Evolutionary conservation across 2,888 invertebrate genomes (phyloP).

Genomic region (Dexiosoma caninum): DNA sequence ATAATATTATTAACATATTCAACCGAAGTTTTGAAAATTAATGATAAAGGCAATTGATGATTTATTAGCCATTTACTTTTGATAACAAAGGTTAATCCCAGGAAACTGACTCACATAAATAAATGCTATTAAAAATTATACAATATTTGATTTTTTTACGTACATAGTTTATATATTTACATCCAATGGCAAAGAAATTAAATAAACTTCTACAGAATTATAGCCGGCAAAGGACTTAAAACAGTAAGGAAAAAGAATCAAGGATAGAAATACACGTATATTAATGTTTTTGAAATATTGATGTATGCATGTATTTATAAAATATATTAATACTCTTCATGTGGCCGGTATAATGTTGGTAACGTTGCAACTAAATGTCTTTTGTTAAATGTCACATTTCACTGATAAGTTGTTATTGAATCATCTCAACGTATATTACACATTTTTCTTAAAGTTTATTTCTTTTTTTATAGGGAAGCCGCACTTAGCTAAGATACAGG

Average conservation of each 20-base stretch:
- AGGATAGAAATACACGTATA: not conserved
- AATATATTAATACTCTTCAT: conserved; percentile 4
- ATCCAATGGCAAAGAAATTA: not conserved
- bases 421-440: conserved; percentile 63
- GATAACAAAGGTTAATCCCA: no score
- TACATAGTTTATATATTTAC: no score
- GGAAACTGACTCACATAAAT: no score
- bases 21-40: no score
- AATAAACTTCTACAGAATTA: not conserved
- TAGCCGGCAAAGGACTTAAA: not conserved
- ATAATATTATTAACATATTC: no score
- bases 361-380: conserved; percentile 46
- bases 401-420: conserved; percentile 63
- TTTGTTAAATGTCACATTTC: conserved; percentile 62
- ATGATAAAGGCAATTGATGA: no score
- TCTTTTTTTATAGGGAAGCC: conserved; percentile 23
- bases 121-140: no score
- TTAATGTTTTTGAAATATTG: not conserved
- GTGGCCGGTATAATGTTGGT: conserved; percentile 8
- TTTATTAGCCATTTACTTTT: no score
- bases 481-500: conserved; percentile 45
- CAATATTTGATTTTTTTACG: no score
- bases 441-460: conserved; percentile 58
- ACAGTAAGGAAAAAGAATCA: not conserved
- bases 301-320: not conserved